phyloP scores from a whole-genome alignment of 1,140 invertebrate genomes.

The Musca vetustissima region DNA sequence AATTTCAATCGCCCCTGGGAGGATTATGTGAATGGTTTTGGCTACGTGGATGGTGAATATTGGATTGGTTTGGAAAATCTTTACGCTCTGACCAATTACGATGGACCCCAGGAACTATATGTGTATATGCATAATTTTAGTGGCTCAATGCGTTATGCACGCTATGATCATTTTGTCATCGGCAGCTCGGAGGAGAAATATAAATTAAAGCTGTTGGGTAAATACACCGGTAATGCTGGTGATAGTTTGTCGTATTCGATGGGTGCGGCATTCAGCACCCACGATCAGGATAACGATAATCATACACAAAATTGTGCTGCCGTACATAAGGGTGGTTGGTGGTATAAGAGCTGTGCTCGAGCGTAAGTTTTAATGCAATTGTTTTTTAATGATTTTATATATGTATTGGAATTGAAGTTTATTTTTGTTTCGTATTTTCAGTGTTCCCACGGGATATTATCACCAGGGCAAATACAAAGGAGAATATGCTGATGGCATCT shows the following conservation, averaged over 20 bases:
- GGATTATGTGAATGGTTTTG: slow-evolving; percentile 9
- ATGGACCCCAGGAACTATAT: neutral
- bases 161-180: neutral
- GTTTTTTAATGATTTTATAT: no score
- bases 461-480: neutral
- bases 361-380: neutral
- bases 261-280: neutral
- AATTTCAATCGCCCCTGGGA: neutral
- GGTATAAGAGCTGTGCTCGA: neutral
- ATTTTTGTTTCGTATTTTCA: neutral
- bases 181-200: neutral
- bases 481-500: neutral
- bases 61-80: slow-evolving; percentile 12
- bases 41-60: neutral
- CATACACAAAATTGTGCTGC: neutral
- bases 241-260: neutral
- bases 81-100: neutral
- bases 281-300: neutral
- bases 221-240: neutral
- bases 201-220: neutral
- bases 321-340: neutral
- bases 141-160: neutral
- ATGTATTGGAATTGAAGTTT: neutral
- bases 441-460: neutral
- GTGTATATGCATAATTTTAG: slow-evolving; percentile 2